These are phyloP conservation scores for Shinisaurus crocodilurus DNA, from an alignment of 2,113 vertebrate species.

Conservation along the genomic window DNA sequence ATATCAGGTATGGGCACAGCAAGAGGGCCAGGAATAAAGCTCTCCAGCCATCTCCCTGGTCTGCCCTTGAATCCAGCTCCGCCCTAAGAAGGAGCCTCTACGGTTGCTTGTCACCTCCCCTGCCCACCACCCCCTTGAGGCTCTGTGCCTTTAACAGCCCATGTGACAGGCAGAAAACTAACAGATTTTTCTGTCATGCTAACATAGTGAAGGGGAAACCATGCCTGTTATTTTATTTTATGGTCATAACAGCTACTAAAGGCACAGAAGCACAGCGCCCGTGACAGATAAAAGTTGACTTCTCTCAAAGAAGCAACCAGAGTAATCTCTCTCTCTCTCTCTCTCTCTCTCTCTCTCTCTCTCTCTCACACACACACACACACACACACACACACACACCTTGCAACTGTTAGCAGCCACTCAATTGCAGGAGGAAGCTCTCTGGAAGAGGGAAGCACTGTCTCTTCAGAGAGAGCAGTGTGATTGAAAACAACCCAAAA, in stretches of 20 bases:
- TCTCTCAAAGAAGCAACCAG: not conserved
- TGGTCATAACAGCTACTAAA: not conserved
- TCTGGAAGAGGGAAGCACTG: not conserved
- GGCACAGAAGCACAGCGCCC: not conserved
- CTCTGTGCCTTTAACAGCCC: not conserved
- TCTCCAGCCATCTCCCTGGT: not conserved
- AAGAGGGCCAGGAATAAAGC: not conserved
- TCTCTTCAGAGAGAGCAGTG: not conserved
- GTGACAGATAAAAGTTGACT: not conserved
- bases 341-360: not conserved
- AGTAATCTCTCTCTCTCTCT: not conserved
- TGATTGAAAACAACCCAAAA: constrained; percentile 31
- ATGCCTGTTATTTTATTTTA: not conserved
- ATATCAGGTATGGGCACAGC: not conserved
- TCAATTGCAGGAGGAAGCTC: not conserved
- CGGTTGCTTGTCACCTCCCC: not conserved
- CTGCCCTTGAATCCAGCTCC: not conserved
- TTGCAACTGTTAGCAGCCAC: not conserved
- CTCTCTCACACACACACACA: fast-evolving
- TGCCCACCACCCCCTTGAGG: not conserved
- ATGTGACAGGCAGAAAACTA: not conserved
- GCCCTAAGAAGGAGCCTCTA: too few relatives aligned
- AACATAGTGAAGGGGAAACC: not conserved
- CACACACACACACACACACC: not conserved
- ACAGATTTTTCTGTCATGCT: not conserved